These are phyloP conservation scores for Ophiothrix spiculata DNA, from an alignment of 35 echinoderm and acorn worm species.

Conservation along the genomic window DNA sequence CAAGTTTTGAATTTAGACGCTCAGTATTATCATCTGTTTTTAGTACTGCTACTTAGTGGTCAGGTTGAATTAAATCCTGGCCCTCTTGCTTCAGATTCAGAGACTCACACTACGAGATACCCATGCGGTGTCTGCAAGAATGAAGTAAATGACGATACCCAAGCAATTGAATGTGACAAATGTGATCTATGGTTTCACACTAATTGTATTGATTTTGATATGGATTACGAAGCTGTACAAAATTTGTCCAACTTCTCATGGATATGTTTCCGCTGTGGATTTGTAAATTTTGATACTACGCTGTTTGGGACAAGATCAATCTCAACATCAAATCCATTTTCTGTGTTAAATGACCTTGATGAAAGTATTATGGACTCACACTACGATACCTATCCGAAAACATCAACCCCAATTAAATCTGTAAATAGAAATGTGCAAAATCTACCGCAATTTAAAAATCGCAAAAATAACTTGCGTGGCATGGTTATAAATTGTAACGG, in stretches of 20 bases:
- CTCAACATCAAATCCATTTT: not conserved
- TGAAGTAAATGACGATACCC: conserved; percentile 8
- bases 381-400: not conserved
- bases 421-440: not conserved
- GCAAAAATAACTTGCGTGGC: conserved; percentile 2
- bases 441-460: not conserved
- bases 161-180: conserved; percentile 10
- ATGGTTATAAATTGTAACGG: conserved; percentile 49
- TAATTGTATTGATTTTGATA: not conserved
- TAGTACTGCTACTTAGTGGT: conserved; percentile 12
- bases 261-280: conserved; percentile 18
- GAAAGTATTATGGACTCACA: not conserved
- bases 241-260: conserved; percentile 20
- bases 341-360: not conserved
- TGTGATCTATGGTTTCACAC: conserved; percentile 31
- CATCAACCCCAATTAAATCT: conserved; percentile 3
- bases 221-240: not conserved
- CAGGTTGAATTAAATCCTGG: conserved; percentile 27
- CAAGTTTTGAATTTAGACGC: not conserved
- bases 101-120: not conserved
- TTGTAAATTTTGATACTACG: conserved; percentile 3
- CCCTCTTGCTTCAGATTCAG: not conserved
- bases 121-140: conserved; percentile 23
- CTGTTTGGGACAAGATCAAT: not conserved
- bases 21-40: not conserved